A percentile compares a stretch with the other conserved stretches of the same genome.
These are phyloP conservation scores for Cartodere bifasciata DNA, from an alignment of 2,888 invertebrate genomes.

Conservation along the genomic window DNA sequence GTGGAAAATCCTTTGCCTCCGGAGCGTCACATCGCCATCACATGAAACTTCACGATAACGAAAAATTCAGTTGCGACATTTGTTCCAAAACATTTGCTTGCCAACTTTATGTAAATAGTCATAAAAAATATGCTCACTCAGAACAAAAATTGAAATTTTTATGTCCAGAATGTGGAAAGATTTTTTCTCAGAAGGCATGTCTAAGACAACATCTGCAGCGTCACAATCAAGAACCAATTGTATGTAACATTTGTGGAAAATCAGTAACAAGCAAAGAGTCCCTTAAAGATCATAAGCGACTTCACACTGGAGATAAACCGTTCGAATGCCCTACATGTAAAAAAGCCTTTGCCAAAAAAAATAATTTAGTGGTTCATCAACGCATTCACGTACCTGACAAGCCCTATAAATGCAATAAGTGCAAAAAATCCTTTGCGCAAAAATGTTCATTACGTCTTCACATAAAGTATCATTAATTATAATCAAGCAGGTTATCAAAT, in stretches of 20 bases:
- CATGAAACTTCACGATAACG: slow-evolving; percentile 21
- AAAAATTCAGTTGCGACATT: slow-evolving; percentile 35
- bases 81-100: slow-evolving; percentile 21
- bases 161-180: too few species aligned
- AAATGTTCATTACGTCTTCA: slow-evolving; percentile 40
- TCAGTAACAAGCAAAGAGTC: slow-evolving; percentile 16
- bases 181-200: too few species aligned
- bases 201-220: too few species aligned
- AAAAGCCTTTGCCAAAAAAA: slow-evolving; percentile 31
- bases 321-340: slow-evolving; percentile 24
- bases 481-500: too few species aligned
- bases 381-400: slow-evolving; percentile 41
- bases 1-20: slow-evolving; percentile 19
- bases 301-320: slow-evolving; percentile 12
- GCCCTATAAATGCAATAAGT: slow-evolving; percentile 21
- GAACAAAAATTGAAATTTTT: too few species aligned
- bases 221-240: too few species aligned
- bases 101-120: too few species aligned
- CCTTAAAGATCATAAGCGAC: slow-evolving; percentile 12
- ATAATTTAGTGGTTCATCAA: slow-evolving; percentile 40
- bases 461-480: too few species aligned
- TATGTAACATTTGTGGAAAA: slow-evolving; percentile 23
- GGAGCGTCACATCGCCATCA: slow-evolving; percentile 18
- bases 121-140: too few species aligned
- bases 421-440: slow-evolving; percentile 42